A percentile compares a stretch with the other conserved stretches of the same genome.
phyloP scores from a whole-genome alignment of 2,113 vertebrate species.

The Apaloderma vittatum region DNA sequence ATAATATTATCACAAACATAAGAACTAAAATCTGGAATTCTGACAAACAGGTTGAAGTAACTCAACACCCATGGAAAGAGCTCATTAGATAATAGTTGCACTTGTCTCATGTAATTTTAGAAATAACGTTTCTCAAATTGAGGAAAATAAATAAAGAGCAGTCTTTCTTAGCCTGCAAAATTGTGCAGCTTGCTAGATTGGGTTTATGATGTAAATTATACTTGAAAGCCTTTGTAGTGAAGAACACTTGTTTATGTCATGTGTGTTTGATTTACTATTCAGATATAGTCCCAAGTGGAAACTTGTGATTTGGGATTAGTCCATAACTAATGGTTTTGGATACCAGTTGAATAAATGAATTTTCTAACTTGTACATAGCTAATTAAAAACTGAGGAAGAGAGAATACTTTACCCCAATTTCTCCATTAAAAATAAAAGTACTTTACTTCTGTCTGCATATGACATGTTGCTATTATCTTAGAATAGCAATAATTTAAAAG shows the following conservation, averaged over 20 bases:
- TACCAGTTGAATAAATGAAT: conserved; percentile 44
- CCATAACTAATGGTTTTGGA: conserved; percentile 43
- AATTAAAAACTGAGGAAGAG: conserved; percentile 31
- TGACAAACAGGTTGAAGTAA: background rate
- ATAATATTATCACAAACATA: background rate
- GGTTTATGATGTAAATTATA: conserved; percentile 27
- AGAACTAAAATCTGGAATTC: background rate
- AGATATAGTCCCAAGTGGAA: conserved; percentile 46
- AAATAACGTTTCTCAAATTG: background rate
- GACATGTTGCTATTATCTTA: background rate
- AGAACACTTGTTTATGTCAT: conserved; percentile 60
- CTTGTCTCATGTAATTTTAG: background rate
- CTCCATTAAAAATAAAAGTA: background rate
- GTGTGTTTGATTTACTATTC: conserved; percentile 73
- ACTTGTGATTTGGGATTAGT: conserved; percentile 52
- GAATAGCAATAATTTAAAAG: background rate
- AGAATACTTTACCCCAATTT: background rate
- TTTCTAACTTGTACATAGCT: background rate
- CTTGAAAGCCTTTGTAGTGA: conserved; percentile 50
- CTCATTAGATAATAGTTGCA: background rate
- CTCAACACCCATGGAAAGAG: background rate
- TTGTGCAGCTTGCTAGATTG: background rate
- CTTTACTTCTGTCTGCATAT: background rate
- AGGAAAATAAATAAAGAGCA: background rate
- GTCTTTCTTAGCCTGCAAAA: background rate